Evolutionary conservation across 2,113 vertebrate genomes (phyloP).

Genomic region (Malaclemys terrapin): DNA sequence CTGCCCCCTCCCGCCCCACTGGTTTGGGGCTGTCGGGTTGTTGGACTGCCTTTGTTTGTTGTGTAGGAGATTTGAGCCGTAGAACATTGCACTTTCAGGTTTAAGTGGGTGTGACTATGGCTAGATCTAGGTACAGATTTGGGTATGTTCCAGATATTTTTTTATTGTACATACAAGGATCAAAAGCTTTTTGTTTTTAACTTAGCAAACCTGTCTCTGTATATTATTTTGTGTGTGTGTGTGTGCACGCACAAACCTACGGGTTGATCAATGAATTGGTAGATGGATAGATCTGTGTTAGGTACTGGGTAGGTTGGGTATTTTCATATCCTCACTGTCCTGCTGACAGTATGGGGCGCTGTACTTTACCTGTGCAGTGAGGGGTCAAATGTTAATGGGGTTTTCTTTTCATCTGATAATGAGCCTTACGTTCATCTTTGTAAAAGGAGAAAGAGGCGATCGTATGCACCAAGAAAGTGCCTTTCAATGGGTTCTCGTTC

Average conservation of each 20-base stretch:
- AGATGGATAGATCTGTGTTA: background rate
- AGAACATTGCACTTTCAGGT: background rate
- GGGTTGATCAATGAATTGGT: accelerated
- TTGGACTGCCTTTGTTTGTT: background rate
- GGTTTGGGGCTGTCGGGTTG: background rate
- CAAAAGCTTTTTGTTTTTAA: background rate
- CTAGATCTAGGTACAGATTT: accelerated
- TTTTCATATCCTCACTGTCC: accelerated
- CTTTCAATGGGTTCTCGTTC: accelerated
- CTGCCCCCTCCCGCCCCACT: no score
- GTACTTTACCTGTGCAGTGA: accelerated
- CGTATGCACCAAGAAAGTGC: background rate
- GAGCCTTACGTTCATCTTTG: accelerated
- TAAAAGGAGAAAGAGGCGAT: accelerated
- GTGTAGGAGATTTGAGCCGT: background rate
- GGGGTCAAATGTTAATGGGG: no score
- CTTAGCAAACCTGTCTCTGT: background rate
- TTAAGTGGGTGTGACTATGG: accelerated
- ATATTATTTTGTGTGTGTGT: background rate
- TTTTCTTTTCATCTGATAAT: accelerated
- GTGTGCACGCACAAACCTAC: no score
- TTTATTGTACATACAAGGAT: accelerated
- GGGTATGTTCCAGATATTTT: accelerated
- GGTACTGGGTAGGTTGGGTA: background rate
- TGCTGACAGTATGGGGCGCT: accelerated